Evolutionary conservation across 2,113 vertebrate species (phyloP), one percentile per base, ranked within the genome.

Genomic region (Amblyopsis rosae): DNA sequence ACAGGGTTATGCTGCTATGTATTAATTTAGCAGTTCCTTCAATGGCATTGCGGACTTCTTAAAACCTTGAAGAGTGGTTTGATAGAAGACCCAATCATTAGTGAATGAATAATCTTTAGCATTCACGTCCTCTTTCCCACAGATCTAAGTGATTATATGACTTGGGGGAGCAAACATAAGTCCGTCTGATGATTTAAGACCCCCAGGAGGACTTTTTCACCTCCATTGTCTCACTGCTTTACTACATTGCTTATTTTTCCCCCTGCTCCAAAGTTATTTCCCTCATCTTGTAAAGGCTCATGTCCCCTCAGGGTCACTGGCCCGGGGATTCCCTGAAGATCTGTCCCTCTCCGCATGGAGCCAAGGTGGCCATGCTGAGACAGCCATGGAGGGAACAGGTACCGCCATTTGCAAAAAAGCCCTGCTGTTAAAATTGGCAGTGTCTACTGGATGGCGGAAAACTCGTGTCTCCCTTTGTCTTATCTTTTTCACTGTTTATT

Each of bases 271-370:
- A 80, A 82, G 82, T 85, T 84, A 73, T 87, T 88, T 80, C 71
- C 81, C 69, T 88, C 72, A 81, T 83, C 79, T 84, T 79, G 65
- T 74, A 74, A 66, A 76, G 76, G 55, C 65, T 65, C 56, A 67
- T 71, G 77, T 84, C 75, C 86, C 90, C 87, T 81, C 68, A 66
- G 90, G 90, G 82, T 80, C 69, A 71, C 9, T 67, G 67, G 82
- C 68, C 50, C 1, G 26, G 77, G 71, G 56, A 9, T 71, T 67
- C 69, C 85, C 87, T 65, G 82, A 79, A 70, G 80, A 59, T 47
- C 68, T 6, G 50, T 19, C 70, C 69, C 73, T 66, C 88, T 59
- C 68, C 64, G 10, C 10, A 3, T 81, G 82, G 85, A 78, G 70
- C 62, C 72, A 63, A 13, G 70, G 76, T 74, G 72, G 83, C 81